phyloP scores from a whole-genome alignment of 1,140 invertebrate species.

The Tetranychus cinnabarinus region DNA sequence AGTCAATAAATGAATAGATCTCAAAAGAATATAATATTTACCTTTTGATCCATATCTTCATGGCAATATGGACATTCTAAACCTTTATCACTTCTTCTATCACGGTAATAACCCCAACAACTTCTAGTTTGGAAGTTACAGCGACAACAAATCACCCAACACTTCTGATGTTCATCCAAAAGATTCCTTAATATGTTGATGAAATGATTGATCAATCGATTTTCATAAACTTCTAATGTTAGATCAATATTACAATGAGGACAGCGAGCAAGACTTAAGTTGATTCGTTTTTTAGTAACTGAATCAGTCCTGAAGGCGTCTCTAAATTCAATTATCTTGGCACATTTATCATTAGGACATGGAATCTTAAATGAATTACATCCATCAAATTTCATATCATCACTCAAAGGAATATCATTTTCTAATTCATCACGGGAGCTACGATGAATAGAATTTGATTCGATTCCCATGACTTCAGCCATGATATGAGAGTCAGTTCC shows the following conservation, averaged over 20 bases:
- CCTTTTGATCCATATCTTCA: slow-evolving; percentile 36
- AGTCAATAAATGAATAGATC: background rate
- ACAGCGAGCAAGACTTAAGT: slow-evolving; percentile 5
- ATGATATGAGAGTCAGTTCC: slow-evolving; percentile 69
- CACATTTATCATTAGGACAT: slow-evolving; percentile 1
- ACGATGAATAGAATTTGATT: background rate
- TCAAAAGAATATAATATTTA: background rate
- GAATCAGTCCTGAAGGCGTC: background rate
- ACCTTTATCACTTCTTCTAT: slow-evolving; percentile 32
- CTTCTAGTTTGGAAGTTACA: slow-evolving; percentile 37
- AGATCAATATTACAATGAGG: slow-evolving; percentile 1
- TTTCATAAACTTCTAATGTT: background rate
- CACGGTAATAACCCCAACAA: slow-evolving; percentile 25
- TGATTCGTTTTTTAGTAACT: background rate
- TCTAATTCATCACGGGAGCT: background rate
- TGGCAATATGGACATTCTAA: slow-evolving; percentile 49
- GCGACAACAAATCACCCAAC: slow-evolving; percentile 66
- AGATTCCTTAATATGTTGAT: background rate
- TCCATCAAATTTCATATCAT: slow-evolving; percentile 6
- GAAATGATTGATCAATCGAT: slow-evolving; percentile 9
- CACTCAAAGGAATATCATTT: background rate
- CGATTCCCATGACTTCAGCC: slow-evolving; percentile 56
- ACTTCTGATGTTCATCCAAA: slow-evolving; percentile 19
- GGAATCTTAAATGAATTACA: slow-evolving; percentile 3
- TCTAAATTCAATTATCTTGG: background rate